Base-by-base conservation (phyloP, 2,113 vertebrate genomes). In the Ardeotis arabs region DNA sequence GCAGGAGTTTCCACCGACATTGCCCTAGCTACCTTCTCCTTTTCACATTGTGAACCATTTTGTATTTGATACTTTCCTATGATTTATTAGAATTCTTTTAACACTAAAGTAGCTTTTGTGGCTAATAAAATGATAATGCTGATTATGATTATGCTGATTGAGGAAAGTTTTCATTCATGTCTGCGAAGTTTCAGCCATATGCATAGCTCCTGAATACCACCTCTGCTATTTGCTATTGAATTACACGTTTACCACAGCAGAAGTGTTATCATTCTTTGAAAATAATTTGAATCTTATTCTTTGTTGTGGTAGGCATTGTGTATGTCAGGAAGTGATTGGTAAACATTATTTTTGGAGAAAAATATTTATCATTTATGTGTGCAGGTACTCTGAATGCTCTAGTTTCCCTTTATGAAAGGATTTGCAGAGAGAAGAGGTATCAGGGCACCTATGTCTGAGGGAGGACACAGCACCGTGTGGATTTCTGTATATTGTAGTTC, bases 1-100 rank as follows among this genome's bases (percentile, higher is more conserved):
- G 45, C 49, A 68, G 73, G 49, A 39, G 19, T 4, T 63, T 84
- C 11, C 29, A 21, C 60, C 16, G 24, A 1, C 0, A 0, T 23
- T 58, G 11, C 17, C 18, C 3, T 56, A 49, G 15, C 53, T 63
- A n/a, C 14, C 8, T 59, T 39, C 35, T 69, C 4, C 3, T 72
- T 84, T 63, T 77, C 47, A 41, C 41, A 24, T 70, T 52, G 74
- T 44, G 22, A 74, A 44, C 10, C 7, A 23, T 74, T 33, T 68
- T 18, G 4, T 44, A 52, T 94, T 90, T 64, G 14, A 29, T 64
- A 77, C 27, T 88, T 66, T 91, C 45, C 27, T 75, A 10, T 58
- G 66, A 22, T 78, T 79, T 72, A 20, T 18, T 55, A 8, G 15
- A 24, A 62, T 86, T 75, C 17, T n/a, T 63, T 39, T 60, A 70